Evolutionary conservation across 2,113 vertebrate genomes (phyloP).

Genomic region (Pimephales promelas): DNA sequence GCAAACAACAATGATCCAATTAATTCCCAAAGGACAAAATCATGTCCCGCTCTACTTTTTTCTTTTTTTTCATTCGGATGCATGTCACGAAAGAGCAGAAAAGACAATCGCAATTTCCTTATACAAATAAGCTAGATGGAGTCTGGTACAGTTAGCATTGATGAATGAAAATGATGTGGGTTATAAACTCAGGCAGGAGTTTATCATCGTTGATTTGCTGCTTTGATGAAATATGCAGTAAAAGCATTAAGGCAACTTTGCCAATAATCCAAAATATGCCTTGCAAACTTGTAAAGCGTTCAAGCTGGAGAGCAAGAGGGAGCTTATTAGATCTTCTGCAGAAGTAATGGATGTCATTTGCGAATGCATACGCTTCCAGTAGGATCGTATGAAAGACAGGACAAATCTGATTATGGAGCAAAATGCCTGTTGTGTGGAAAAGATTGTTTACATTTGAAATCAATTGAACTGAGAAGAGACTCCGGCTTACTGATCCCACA

Average conservation of each 20-base stretch:
- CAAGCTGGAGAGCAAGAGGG: slow-evolving; percentile 41
- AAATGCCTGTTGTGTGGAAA: slow-evolving; percentile 74
- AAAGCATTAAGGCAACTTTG: slow-evolving; percentile 48
- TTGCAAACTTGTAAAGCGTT: slow-evolving; percentile 19
- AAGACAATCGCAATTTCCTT: background rate
- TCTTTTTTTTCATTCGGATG: background rate
- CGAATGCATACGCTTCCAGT: slow-evolving; percentile 63
- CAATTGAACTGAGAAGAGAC: slow-evolving; percentile 71
- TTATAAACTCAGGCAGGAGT: background rate
- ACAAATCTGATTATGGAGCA: slow-evolving; percentile 70
- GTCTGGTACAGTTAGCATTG: background rate
- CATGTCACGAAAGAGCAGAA: background rate
- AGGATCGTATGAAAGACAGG: slow-evolving; percentile 62
- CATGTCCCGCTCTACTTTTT: background rate
- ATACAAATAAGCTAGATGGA: background rate
- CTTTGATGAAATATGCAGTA: slow-evolving; percentile 40
- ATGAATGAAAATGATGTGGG: slow-evolving; percentile 28
- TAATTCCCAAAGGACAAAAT: background rate
- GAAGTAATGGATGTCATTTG: slow-evolving; percentile 76
- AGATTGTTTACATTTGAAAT: slow-evolving; percentile 72
- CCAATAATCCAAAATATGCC: slow-evolving; percentile 20
- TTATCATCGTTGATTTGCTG: slow-evolving; percentile 42
- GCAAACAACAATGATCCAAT: background rate
- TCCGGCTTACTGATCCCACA: slow-evolving; percentile 39
- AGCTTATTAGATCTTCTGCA: slow-evolving; percentile 71